Evolutionary conservation across 2,888 invertebrate species (phyloP).

Genomic region (Drosophila eohydei): DNA sequence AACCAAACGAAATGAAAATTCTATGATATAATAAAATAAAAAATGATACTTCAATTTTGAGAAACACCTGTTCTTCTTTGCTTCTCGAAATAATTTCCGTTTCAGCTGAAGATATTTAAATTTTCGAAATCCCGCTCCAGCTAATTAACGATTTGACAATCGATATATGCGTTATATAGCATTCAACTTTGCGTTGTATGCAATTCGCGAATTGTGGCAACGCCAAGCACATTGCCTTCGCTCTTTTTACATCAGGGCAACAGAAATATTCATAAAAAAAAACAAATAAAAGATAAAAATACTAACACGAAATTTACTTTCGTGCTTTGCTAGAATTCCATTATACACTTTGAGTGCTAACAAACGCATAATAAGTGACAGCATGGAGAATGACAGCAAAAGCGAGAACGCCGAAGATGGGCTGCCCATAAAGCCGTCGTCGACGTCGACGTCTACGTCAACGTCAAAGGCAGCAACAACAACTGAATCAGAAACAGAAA

Average conservation of each 20-base stretch:
- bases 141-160: not conserved
- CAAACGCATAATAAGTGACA: constrained; percentile 39
- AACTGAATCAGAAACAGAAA: constrained; percentile 13
- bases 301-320: constrained; percentile 4
- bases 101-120: not conserved
- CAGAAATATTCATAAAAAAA: constrained; percentile 15
- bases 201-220: constrained; percentile 24
- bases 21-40: constrained; percentile 70
- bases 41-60: constrained; percentile 72
- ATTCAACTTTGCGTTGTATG: constrained; percentile 4
- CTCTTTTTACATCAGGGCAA: constrained; percentile 27
- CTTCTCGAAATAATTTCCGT: not conserved
- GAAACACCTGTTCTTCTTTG: not conserved
- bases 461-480: constrained; percentile 7
- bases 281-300: constrained; percentile 20
- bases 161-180: constrained; percentile 18
- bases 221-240: constrained; percentile 10
- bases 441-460: constrained; percentile 3
- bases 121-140: not conserved
- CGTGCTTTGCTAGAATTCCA: not conserved
- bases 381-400: constrained; percentile 16
- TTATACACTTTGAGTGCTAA: not conserved
- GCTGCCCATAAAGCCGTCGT: constrained; percentile 5
- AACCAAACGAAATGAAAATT: constrained; percentile 70
- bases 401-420: constrained; percentile 3